phyloP scores from a whole-genome alignment of 2,797 vertebrate genomes.

The Lerista edwardsae region DNA sequence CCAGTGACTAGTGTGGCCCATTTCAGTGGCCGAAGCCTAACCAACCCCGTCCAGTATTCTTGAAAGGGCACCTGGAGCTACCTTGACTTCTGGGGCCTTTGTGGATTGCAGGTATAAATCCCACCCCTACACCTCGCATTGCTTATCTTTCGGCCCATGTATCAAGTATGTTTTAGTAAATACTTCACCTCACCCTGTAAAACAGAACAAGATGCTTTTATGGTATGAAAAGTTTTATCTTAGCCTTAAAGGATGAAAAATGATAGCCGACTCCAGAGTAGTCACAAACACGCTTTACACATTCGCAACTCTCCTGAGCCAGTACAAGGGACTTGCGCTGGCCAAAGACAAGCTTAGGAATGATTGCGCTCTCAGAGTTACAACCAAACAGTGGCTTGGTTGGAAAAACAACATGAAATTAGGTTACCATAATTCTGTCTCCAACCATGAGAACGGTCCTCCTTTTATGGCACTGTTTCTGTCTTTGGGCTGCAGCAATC shows the following conservation, averaged over 20 bases:
- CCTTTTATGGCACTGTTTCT: background rate
- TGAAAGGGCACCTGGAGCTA: no score
- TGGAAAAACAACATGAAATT: slow-evolving; percentile 18
- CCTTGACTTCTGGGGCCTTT: background rate
- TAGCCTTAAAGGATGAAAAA: background rate
- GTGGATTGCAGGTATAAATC: no score
- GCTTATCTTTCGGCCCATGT: background rate
- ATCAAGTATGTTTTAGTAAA: background rate
- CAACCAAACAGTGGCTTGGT: background rate
- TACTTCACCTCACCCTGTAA: background rate
- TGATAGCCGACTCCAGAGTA: no score
- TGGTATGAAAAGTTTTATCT: background rate
- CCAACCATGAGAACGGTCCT: background rate
- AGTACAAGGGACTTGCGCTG: no score
- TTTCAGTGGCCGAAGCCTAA: background rate
- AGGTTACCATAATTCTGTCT: background rate
- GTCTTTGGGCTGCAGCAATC: background rate
- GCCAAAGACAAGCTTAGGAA: no score
- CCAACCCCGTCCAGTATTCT: no score
- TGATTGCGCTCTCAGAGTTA: no score
- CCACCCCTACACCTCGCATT: no score
- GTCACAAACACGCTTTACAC: no score
- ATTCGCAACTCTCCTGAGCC: no score
- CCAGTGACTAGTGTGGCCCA: no score
- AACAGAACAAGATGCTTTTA: background rate